Evolutionary conservation across 2,797 vertebrate species (phyloP), one percentile per base, ranked within the genome.

Genomic region (Centroberyx gerrardi): DNA sequence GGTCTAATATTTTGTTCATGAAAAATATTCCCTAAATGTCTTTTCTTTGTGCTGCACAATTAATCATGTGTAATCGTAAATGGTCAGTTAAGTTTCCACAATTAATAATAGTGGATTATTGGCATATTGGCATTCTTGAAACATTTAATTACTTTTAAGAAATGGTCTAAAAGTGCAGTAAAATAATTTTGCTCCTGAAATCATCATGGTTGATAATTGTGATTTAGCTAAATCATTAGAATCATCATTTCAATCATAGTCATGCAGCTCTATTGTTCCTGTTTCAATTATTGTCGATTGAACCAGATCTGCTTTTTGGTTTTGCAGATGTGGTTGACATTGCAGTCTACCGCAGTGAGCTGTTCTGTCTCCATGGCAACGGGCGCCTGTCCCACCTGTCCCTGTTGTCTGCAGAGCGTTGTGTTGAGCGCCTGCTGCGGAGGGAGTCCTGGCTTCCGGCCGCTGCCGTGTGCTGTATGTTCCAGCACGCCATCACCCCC

Each of bases 351-450:
- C 97, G 95, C 86, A 97, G 83, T 8, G 97, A 99, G 84, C 91
- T 99, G 60, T 97, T 98, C 93, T 99, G 98, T 88, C 96, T 99
- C 48, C 96, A 97, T 31, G 90, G 90, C 2, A 96, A 92, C 15
- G 98, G 98, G 6, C 96, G 85, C 63, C 92, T 99, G 63, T 96
- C 96, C 9, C 97, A 97, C 88, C 88, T 99, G 38, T 97, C 94
- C 17, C 82, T 99, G 76, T 56, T 98, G 70, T 93, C 96, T 36
- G 96, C 94, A 2, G 98, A 99, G 78, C 96, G 97, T 70, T 99
- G 98, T 51, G 75, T 97, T 51, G 98, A 99, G 71, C 96, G 97
- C 38, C 92, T 99, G 71, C 94, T 99, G 2, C 96, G 96, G 53
- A 93, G 96, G 82, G 96, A 96, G 76, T 92, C 93, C 36, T 99